Base-by-base conservation (phyloP, 2,113 vertebrate species). In the Notothenia coriiceps region DNA sequence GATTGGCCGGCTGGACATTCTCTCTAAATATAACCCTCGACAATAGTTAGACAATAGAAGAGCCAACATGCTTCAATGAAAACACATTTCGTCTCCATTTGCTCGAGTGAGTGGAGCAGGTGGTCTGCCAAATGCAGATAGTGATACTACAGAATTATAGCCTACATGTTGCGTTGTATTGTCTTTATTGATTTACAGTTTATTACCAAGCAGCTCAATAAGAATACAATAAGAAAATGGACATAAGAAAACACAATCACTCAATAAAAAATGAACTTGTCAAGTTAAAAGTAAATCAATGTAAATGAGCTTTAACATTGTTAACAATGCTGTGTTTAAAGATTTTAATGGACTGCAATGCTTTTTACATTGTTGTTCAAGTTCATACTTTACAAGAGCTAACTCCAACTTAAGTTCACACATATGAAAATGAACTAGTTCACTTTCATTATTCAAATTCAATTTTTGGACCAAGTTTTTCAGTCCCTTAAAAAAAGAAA, bases 1-100 rank as follows among this genome's bases (percentile, higher is more conserved):
- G 68, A 64, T 59, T 77, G 82, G 70, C 71, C 68, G 51, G 3
- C 13, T 0, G 29, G 65, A 59, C 46, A 47, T 66, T 70, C 10
- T 71, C 64, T 63, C 47, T 65, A 52, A 72, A 82, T 65, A 76
- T 73, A 75, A 69, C n/a, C 25, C 77, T 50, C 2, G 17, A 72
- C 67, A 54, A 70, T 64, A 49, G 59, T 49, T 73, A 43, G 11
- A 51, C 59, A 55, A 33, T 69, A 60, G 71, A 25, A 1, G 11
- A 29, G 64, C 51, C 46, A 68, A 47, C 40, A 1, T n/a, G 46
- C 17, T 11, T 40, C 40, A 65, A 59, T 11, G 18, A 15, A 50
- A 33, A 22, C 47, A 70, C 54, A 54, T 74, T 83, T n/a, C n/a
- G 29, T 57, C 75, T 64, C 50, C 11, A 20, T 70, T 72, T 56